Evolutionary conservation across 1,140 invertebrate species (phyloP), one percentile per base, ranked within the genome.

Genomic region (Scaptomyza montana): DNA sequence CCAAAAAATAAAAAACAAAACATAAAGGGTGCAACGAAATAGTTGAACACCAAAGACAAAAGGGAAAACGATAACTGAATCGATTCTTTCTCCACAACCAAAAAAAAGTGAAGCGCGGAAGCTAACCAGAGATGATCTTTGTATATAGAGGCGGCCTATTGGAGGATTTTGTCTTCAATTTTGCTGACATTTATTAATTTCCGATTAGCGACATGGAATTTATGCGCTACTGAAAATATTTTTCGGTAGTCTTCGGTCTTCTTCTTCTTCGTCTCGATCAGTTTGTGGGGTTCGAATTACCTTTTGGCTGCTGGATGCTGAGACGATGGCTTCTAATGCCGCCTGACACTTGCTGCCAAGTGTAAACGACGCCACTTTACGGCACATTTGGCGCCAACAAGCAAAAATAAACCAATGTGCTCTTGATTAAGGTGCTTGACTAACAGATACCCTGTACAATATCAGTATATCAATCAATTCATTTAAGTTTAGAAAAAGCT

Each of bases 141-240:
- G 28, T 19, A 2, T 19, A 9, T 8, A 13, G 16, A 5, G 21
- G 21, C 21, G 21, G 21, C 1, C 21, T 25, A 25, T 25, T 25
- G 21, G 56, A 45, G 7, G 59, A 33, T 5, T 8, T 8, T 6
- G n/a, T 49, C 68, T 67, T 70, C 69, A 74, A 80, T 62, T 62
- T 62, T 59, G 69, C 47, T 77, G 82, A 79, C 82, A 64, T 89
- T 84, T 79, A 79, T 87, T 76, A 89, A 82, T 78, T 87, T 79
- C 43, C 78, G 82, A 89, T 87, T 84, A 84, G 84, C 79, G 65
- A 77, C 56, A 84, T 67, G 84, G 84, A 87, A 87, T 87, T 87
- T 84, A 28, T 77, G 77, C 21, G 84, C 84, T 87, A 87, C 84
- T 59, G 84, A 84, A 87, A 60, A 9, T 9, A 5, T 6, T 61